These are phyloP conservation scores for Watsonalla cultraria DNA, from an alignment of 2,888 invertebrate genomes.

Conservation along the genomic window DNA sequence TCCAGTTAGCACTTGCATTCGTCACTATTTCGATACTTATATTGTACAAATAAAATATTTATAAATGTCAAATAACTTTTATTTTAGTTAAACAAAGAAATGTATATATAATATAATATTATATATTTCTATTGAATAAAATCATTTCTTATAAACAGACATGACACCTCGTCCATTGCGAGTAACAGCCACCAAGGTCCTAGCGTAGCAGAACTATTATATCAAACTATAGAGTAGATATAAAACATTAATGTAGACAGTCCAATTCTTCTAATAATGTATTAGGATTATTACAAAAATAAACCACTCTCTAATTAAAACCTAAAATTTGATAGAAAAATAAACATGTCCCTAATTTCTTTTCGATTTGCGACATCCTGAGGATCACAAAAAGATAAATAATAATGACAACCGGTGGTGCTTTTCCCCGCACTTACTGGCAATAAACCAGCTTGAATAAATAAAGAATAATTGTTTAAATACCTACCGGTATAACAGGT, in stretches of 20 bases:
- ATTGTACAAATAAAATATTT: conserved; percentile 21
- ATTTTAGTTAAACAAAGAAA: conserved; percentile 74
- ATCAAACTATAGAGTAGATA: conserved; percentile 37
- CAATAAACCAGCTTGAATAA: not conserved
- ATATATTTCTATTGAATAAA: conserved; percentile 67
- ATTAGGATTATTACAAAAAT: conserved; percentile 12
- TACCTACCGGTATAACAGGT: not conserved
- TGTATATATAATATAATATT: conserved; percentile 57
- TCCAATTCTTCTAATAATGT: conserved; percentile 39
- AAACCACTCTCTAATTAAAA: not conserved
- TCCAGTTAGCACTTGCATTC: too few species aligned
- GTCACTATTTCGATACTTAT: not conserved
- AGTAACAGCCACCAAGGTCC: conserved; percentile 62
- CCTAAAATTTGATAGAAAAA: not conserved
- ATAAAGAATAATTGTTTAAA: not conserved
- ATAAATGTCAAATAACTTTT: conserved; percentile 71
- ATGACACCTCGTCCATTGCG: conserved; percentile 54
- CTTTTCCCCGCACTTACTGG: not conserved
- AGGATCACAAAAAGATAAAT: not conserved
- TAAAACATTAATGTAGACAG: conserved; percentile 46
- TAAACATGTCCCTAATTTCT: not conserved
- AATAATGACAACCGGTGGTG: not conserved
- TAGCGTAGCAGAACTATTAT: conserved; percentile 58
- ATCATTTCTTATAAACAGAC: conserved; percentile 68
- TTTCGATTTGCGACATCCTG: not conserved